Conservation (phyloP, 2,888 invertebrate genomes). For the Hetaerina titia region DNA sequence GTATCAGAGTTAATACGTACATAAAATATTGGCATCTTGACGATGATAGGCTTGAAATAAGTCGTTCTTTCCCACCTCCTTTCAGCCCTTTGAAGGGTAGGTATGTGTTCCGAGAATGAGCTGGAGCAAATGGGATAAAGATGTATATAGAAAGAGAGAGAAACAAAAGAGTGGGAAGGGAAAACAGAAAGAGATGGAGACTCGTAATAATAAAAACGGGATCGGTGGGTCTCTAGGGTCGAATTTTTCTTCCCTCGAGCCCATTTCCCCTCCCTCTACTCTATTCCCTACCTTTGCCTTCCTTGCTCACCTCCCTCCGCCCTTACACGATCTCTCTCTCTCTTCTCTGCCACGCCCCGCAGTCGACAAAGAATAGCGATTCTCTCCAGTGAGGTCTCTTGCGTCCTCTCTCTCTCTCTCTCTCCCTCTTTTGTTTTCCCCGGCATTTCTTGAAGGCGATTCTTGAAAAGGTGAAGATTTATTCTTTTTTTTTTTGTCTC, state of each 20-base stretch:
- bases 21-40: neutral
- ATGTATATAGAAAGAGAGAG: neutral
- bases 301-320: neutral
- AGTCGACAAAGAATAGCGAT: neutral
- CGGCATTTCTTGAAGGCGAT: neutral
- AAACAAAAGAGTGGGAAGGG: neutral
- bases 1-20: neutral
- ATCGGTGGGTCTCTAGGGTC: neutral
- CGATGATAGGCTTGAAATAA: neutral
- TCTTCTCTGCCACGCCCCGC: neutral
- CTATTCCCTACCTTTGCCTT: neutral
- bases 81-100: neutral
- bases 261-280: neutral
- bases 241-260: slow-evolving; percentile 3
- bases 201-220: neutral
- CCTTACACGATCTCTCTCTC: no score
- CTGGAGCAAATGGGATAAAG: neutral
- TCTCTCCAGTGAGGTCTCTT: neutral
- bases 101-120: neutral
- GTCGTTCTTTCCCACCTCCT: neutral
- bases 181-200: neutral
- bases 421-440: neutral
- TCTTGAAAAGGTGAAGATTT: neutral
- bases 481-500: neutral
- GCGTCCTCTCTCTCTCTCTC: neutral